A percentile compares a stretch with the other conserved stretches of the same genome.
phyloP scores from a whole-genome alignment of 1,140 invertebrate genomes.

The Trissolcus basalis region DNA sequence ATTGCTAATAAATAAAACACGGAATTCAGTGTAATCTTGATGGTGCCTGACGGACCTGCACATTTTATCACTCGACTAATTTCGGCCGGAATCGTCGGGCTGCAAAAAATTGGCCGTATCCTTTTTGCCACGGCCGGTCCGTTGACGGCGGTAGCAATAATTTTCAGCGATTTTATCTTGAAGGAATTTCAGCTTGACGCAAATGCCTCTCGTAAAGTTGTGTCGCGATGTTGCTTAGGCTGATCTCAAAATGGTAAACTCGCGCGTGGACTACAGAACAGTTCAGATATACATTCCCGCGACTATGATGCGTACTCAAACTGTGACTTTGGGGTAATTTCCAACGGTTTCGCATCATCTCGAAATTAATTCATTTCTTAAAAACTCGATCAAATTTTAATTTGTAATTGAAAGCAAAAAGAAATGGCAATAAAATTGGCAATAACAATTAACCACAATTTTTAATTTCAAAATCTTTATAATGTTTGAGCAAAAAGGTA shows the following conservation, averaged over 20 bases:
- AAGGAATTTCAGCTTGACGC: conserved; percentile 67
- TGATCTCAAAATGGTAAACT: conserved; percentile 54
- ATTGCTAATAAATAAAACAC: conserved; percentile 40
- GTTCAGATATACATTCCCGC: conserved; percentile 43
- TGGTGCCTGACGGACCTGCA: conserved; percentile 31
- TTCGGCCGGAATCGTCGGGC: conserved; percentile 16
- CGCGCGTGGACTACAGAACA: conserved; percentile 50
- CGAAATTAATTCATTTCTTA: too few relatives aligned
- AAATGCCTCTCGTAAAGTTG: conserved; percentile 70
- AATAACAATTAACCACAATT: background rate
- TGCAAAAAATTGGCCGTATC: conserved; percentile 38
- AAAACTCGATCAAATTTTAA: too few relatives aligned
- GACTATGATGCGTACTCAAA: conserved; percentile 26
- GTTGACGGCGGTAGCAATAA: conserved; percentile 65
- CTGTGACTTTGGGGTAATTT: too few relatives aligned
- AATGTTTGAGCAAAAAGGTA: background rate
- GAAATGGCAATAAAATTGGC: background rate
- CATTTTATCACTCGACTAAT: conserved; percentile 54
- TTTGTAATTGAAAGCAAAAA: conserved; percentile 16
- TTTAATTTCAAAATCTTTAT: background rate
- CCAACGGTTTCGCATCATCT: too few relatives aligned
- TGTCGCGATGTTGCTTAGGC: conserved; percentile 66
- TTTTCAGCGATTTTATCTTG: conserved; percentile 69
- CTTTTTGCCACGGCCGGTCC: too few relatives aligned
- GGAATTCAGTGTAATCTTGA: conserved; percentile 47